Base-by-base conservation (phyloP, 2,888 invertebrate species). In the Monopis laevigella region DNA sequence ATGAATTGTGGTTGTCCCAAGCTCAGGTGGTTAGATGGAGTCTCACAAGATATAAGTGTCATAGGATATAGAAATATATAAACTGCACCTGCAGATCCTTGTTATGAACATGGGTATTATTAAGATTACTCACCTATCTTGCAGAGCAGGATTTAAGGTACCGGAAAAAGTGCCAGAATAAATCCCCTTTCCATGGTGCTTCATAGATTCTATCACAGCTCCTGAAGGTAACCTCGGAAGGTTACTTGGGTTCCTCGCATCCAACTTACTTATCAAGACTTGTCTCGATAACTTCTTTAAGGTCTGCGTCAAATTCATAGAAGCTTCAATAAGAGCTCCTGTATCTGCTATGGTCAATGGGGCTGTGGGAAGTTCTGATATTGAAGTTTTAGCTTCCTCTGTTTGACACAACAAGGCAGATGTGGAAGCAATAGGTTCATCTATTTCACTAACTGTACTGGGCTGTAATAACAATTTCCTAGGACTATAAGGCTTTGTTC, bases 101-200 rank as follows among this genome's bases (percentile, higher is more conserved):
- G n/a, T n/a, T n/a, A n/a, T n/a, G n/a, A n/a, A n/a, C n/a, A n/a
- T n/a, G n/a, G n/a, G n/a, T n/a, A n/a, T n/a, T n/a, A 17, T 13
- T 24, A 38, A 10, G 12, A 19, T 14, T n/a, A 12, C 48, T 61
- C 50, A 82, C 62, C 88, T 88, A 71, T 96, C 96, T 74, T 96
- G 96, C 38, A 96, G 82, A 32, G 95, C 93, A 40, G 96, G 96
- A 70, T 96, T 96, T 41, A 96, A 69, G 12, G 96, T 96, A 41
- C 96, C 96, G 60, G 95, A 96, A 71, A 97, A 97, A 46, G 96
- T 96, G 48, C 97, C 97, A 10, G 96, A 96, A 75, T 96, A 97
- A 48, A 96, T 93, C 54, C 96, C 96, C 68, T 93, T 93, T 50
- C 96, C 93, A 57, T 96, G 93, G 64, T 96, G 94, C 66, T 91